phyloP scores from a whole-genome alignment of 2,113 vertebrate genomes.

The Pycnonotus jocosus region DNA sequence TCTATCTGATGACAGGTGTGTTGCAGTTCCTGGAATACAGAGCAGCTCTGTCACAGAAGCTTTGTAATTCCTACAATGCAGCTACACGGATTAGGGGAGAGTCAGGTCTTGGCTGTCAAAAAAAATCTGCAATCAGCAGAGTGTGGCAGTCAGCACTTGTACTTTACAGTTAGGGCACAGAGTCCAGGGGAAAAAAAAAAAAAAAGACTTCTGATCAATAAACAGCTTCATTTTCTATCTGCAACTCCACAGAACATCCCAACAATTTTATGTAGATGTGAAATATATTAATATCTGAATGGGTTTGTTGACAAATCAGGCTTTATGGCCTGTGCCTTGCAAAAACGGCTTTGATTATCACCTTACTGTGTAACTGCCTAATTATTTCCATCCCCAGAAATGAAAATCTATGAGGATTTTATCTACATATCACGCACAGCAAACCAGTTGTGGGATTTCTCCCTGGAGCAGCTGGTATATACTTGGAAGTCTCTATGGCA shows the following conservation, averaged over 20 bases:
- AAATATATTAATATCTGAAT: neutral
- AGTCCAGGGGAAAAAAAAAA: neutral
- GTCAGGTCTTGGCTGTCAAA: slow-evolving; percentile 72
- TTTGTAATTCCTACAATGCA: slow-evolving; percentile 75
- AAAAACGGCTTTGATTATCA: neutral
- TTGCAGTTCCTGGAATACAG: slow-evolving; percentile 68
- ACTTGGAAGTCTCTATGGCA: neutral
- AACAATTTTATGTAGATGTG: neutral
- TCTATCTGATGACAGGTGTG: slow-evolving; percentile 73
- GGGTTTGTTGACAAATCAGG: neutral
- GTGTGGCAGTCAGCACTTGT: slow-evolving; percentile 70
- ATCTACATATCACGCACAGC: neutral
- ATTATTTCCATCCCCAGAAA: neutral
- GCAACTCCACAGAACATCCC: neutral
- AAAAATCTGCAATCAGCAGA: slow-evolving; percentile 59
- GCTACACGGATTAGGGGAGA: slow-evolving; percentile 72
- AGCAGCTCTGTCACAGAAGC: slow-evolving; percentile 69
- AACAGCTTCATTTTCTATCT: slow-evolving; percentile 42
- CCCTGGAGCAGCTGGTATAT: neutral
- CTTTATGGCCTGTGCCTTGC: neutral
- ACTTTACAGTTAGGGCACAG: slow-evolving; percentile 50
- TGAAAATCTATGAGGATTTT: neutral
- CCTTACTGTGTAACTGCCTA: neutral
- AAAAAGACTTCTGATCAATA: slow-evolving; percentile 70
- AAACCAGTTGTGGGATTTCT: neutral